phyloP scores from a whole-genome alignment of 2,888 invertebrate genomes.

The Cerastoderma edule region DNA sequence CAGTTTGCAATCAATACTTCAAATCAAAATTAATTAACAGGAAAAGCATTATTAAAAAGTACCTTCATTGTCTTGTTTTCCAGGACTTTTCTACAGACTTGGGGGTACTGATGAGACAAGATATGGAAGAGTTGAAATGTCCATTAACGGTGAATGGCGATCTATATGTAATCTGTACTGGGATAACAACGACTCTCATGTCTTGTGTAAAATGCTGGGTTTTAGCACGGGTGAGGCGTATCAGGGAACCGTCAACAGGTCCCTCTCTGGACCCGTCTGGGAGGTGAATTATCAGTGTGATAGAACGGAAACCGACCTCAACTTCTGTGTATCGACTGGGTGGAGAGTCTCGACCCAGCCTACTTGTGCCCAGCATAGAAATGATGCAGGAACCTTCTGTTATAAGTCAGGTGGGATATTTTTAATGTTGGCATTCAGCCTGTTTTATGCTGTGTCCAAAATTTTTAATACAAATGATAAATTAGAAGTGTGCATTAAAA shows the following conservation, averaged over 20 bases:
- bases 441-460: too few relatives aligned
- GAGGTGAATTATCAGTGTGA: constrained; percentile 67
- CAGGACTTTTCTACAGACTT: constrained; percentile 69
- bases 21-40: too few relatives aligned
- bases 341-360: constrained; percentile 51
- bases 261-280: constrained; percentile 74
- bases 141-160: constrained; percentile 88
- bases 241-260: constrained; percentile 50
- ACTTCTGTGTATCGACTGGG: constrained; percentile 66
- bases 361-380: constrained; percentile 56
- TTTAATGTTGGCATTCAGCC: too few relatives aligned
- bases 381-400: constrained; percentile 70
- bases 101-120: constrained; percentile 55
- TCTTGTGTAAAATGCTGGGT: constrained; percentile 80
- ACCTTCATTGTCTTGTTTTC: too few relatives aligned
- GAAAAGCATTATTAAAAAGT: too few relatives aligned
- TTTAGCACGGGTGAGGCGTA: constrained; percentile 62
- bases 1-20: too few relatives aligned
- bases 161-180: constrained; percentile 90
- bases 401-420: constrained; percentile 68
- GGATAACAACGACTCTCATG: constrained; percentile 88
- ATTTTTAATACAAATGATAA: too few relatives aligned
- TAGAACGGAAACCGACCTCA: constrained; percentile 61
- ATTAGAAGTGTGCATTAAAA: too few relatives aligned
- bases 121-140: constrained; percentile 86